Conservation (phyloP, 2,797 vertebrate genomes). For the Valencia hispanica region DNA sequence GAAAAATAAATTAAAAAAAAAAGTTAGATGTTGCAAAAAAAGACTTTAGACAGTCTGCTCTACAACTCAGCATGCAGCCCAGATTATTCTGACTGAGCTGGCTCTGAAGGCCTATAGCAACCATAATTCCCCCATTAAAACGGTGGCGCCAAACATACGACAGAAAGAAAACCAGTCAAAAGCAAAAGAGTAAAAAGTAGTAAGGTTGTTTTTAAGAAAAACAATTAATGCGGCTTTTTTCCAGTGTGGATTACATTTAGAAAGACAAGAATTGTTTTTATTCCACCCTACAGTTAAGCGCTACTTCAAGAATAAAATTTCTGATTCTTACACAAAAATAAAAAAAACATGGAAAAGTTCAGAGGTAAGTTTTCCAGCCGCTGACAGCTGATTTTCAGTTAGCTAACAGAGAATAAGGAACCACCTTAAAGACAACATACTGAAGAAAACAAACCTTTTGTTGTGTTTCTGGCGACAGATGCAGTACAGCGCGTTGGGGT, state of each 20-base stretch:
- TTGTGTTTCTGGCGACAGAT: constrained; percentile 98
- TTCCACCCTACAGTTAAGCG: background rate
- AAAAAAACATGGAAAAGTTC: background rate
- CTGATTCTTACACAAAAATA: background rate
- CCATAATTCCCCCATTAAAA: background rate
- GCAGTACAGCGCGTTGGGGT: constrained; percentile 94
- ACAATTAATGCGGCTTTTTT: background rate
- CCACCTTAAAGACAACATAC: background rate
- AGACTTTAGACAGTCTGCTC: background rate
- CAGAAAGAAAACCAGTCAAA: background rate
- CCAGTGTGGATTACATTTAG: background rate
- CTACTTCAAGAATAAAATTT: constrained; percentile 2
- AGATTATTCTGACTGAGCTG: background rate
- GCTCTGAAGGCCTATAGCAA: background rate
- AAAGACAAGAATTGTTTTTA: background rate
- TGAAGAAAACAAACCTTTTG: constrained; percentile 86
- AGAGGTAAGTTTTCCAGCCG: background rate
- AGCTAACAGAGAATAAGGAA: background rate
- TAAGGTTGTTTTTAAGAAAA: background rate
- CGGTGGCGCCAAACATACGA: background rate
- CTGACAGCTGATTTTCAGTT: background rate
- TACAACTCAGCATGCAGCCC: background rate
- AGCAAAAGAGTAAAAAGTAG: background rate
- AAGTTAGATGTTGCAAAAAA: background rate
- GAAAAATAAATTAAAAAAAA: too few species aligned